phyloP scores from a whole-genome alignment of 2,888 invertebrate genomes.

The Hydriomena furcata region DNA sequence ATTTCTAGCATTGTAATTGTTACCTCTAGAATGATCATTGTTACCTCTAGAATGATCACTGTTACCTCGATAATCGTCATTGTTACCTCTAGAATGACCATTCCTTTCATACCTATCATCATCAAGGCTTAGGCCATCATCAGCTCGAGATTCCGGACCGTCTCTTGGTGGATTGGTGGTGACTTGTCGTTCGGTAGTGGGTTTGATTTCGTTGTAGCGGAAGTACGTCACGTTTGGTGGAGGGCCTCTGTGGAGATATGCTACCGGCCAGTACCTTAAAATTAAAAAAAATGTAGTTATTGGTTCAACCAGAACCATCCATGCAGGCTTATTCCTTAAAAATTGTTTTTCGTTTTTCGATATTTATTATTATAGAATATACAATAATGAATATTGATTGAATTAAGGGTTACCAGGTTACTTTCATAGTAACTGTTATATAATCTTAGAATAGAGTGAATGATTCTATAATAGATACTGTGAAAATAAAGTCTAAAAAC shows the following conservation, averaged over 20 bases:
- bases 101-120: constrained; percentile 7
- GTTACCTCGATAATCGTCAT: neutral
- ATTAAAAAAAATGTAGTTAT: neutral
- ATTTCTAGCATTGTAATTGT: neutral
- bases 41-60: neutral
- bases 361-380: too few relatives aligned
- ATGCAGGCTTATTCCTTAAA: too few relatives aligned
- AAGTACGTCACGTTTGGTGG: constrained; percentile 89
- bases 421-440: too few relatives aligned
- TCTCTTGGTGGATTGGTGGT: constrained; percentile 30
- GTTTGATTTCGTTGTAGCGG: constrained; percentile 63
- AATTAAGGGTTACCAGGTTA: too few relatives aligned
- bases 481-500: too few relatives aligned
- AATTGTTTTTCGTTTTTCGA: too few relatives aligned
- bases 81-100: constrained; percentile 6
- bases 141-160: constrained; percentile 20
- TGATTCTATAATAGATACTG: too few relatives aligned
- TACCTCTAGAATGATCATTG: neutral
- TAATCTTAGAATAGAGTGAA: too few relatives aligned
- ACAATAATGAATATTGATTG: too few relatives aligned
- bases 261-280: constrained; percentile 88
- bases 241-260: constrained; percentile 90
- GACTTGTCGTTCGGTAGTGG: constrained; percentile 33
- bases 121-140: neutral
- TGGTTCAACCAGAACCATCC: too few relatives aligned